These are phyloP conservation scores for Volucella zonaria DNA, from an alignment of 2,888 invertebrate genomes.

Conservation along the genomic window DNA sequence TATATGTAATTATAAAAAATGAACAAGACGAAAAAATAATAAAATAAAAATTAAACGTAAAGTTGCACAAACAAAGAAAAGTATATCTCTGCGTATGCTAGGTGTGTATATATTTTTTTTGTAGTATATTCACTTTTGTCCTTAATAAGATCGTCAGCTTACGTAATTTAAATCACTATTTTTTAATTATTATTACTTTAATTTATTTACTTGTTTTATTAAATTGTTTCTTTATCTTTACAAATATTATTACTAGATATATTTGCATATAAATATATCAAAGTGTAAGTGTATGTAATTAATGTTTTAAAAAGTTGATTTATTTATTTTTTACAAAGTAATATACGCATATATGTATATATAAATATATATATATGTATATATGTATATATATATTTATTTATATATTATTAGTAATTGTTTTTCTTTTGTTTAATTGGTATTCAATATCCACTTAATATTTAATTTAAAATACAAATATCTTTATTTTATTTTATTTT, in stretches of 20 bases:
- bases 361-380: not conserved
- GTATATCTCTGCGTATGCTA: constrained; percentile 48
- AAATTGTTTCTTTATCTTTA: constrained; percentile 58
- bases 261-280: constrained; percentile 73
- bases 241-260: constrained; percentile 72
- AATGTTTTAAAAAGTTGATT: constrained; percentile 67
- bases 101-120: constrained; percentile 27
- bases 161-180: constrained; percentile 60
- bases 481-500: constrained; percentile 72
- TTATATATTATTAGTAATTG: constrained; percentile 75
- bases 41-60: constrained; percentile 25
- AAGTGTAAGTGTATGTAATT: constrained; percentile 70
- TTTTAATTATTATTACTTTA: constrained; percentile 10
- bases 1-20: constrained; percentile 21
- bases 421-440: constrained; percentile 74
- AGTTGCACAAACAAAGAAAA: constrained; percentile 56
- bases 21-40: constrained; percentile 30
- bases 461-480: constrained; percentile 76
- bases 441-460: constrained; percentile 76
- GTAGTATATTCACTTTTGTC: constrained; percentile 53
- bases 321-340: constrained; percentile 68
- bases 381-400: constrained; percentile 52
- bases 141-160: constrained; percentile 69
- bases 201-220: constrained; percentile 22
- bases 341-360: constrained; percentile 71